A percentile compares a stretch with the other conserved stretches of the same genome.
phyloP scores from a whole-genome alignment of 2,888 invertebrate genomes.

The Invenusta paracnida region DNA sequence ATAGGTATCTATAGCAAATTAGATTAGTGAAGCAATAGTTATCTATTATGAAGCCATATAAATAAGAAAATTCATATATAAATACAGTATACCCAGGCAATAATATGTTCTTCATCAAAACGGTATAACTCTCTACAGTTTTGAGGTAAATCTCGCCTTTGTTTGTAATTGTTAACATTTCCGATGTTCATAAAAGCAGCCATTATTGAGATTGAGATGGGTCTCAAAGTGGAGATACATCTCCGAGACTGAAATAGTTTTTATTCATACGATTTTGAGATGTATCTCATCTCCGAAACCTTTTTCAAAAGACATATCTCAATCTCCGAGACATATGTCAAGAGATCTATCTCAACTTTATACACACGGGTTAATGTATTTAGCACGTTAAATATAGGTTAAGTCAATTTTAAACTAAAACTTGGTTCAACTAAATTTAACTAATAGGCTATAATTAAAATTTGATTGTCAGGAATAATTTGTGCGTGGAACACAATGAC shows the following conservation, averaged over 20 bases:
- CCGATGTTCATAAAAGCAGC: no score
- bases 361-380: background rate
- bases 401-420: no score
- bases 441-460: no score
- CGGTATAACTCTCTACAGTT: no score
- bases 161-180: no score
- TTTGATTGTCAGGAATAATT: no score
- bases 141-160: no score
- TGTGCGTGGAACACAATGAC: no score
- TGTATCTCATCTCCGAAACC: background rate
- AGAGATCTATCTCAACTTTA: background rate
- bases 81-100: background rate
- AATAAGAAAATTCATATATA: background rate
- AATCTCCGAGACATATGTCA: no score
- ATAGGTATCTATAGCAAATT: background rate
- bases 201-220: background rate
- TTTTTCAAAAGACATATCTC: background rate
- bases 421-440: no score
- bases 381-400: no score
- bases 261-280: background rate
- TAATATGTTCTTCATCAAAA: no score
- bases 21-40: background rate
- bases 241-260: background rate
- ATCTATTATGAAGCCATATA: background rate
- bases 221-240: background rate